A percentile compares a stretch with the other conserved stretches of the same genome.
These are phyloP conservation scores for Hetaerina americana DNA, from an alignment of 1,140 invertebrate species.

Conservation along the genomic window DNA sequence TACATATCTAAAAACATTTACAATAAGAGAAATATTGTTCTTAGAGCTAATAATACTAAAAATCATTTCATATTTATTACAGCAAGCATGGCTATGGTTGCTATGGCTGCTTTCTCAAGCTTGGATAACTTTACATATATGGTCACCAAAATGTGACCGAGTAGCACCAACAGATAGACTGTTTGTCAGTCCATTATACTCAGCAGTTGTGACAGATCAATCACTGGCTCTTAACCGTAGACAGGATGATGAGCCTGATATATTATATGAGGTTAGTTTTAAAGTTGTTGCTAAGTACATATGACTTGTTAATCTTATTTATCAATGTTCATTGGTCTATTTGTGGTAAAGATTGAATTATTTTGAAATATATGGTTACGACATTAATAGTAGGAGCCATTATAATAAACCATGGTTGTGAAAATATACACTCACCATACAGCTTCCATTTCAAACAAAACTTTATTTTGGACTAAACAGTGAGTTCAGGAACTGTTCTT, in stretches of 20 bases:
- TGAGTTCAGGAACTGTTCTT: no score
- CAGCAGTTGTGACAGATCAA: conserved; percentile 85
- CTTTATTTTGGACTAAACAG: background rate
- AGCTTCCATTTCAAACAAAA: no score
- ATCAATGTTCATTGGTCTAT: no score
- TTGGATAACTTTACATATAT: conserved; percentile 92
- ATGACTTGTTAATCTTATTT: no score
- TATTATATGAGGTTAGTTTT: conserved; percentile 66
- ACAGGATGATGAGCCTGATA: conserved; percentile 84
- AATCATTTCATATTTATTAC: background rate
- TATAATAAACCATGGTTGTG: no score
- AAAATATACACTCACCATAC: no score
- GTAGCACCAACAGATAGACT: conserved; percentile 90
- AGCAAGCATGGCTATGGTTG: conserved; percentile 84
- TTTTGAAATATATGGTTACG: no score
- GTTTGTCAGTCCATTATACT: conserved; percentile 92
- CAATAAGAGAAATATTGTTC: background rate
- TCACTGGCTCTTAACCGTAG: conserved; percentile 87
- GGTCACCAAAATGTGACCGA: conserved; percentile 93
- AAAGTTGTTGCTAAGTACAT: no score
- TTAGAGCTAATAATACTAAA: background rate
- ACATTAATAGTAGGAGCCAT: no score
- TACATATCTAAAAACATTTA: no score
- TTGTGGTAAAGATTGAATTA: no score
- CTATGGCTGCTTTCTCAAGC: conserved; percentile 89